A percentile compares a stretch with the other conserved stretches of the same genome.
phyloP scores from a whole-genome alignment of 2,797 vertebrate genomes.

The Urosaurus nigricauda region DNA sequence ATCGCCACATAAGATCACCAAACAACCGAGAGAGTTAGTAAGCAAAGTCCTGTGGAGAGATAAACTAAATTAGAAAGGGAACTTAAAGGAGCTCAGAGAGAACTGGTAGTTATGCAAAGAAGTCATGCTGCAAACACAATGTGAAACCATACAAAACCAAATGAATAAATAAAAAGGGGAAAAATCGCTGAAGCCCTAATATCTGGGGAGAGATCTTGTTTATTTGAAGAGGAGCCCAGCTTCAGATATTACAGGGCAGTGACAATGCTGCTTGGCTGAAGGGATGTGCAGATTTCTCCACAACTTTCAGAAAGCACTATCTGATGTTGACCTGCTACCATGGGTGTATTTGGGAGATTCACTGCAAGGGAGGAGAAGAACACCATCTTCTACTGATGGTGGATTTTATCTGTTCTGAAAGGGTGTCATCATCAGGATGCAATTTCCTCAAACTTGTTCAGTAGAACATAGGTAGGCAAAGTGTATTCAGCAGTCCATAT shows the following conservation, averaged over 20 bases:
- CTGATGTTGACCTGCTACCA: background rate
- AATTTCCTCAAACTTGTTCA: too few relatives aligned
- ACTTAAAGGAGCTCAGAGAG: background rate
- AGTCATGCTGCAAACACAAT: constrained; percentile 2
- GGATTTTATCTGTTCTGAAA: too few relatives aligned
- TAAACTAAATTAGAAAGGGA: background rate
- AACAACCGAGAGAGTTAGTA: background rate
- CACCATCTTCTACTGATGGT: too few relatives aligned
- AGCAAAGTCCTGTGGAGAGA: background rate
- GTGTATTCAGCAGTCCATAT: too few relatives aligned
- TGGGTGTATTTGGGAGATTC: background rate
- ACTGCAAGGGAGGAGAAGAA: background rate
- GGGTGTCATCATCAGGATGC: too few relatives aligned
- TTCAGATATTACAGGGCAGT: background rate
- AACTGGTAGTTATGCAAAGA: background rate
- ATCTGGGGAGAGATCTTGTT: background rate
- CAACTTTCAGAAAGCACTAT: background rate
- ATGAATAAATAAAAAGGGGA: too few relatives aligned
- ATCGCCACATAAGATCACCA: constrained; percentile 17
- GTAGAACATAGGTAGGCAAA: too few relatives aligned
- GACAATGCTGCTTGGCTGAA: too few relatives aligned
- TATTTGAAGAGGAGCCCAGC: background rate
- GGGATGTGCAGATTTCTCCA: too few relatives aligned
- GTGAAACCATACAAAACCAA: background rate
- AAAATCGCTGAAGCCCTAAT: background rate